Base-by-base conservation (phyloP, 23 tunicate species). In the Halocynthia roretzi region DNA sequence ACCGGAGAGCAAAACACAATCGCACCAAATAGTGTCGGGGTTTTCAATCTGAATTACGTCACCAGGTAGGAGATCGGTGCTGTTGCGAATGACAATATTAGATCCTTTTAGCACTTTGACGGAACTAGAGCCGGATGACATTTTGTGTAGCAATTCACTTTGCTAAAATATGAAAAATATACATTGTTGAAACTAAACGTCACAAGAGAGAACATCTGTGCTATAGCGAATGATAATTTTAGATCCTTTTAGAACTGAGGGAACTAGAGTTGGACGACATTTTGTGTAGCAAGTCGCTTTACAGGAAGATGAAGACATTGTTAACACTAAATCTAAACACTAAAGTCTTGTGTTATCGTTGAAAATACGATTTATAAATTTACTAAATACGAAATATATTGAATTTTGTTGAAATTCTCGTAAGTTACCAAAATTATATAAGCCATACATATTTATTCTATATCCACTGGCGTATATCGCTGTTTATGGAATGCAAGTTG, bases 1-100 rank as follows among this genome's bases (percentile, higher is more conserved):
- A 21, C 85, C 85, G 15, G 78, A 52, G 22, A 74, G 31, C 10
- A 74, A 52, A 74, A 74, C 78, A 55, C 78, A 74, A 53, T 74
- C 78, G 78, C 78, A 74, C 78, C 78, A 74, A 10, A 74, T 8
- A 22, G 78, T 74, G 49, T 52, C 64, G 23, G 19, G 60, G 14
- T 74, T 53, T 18, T 53, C n/a, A 15, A 74, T 74, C 56, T 74
- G 64, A 9, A 74, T 74, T 40, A 74, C 78, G 78, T 74, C 78
- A 53, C 78, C 78, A 74, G 78, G 78, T 5, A 74, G 31, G 31
- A 74, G 56, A 52, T 52, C 17, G 49, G 55, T 74, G 56, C 78
- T 74, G 49, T 74, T 48, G n/a, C 78, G 78, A 14, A 40, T 50
- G 18, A 54, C 78, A 18, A 74, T n/a, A 5, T 74, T 74, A 50